Evolutionary conservation across 2,888 invertebrate species (phyloP).

Genomic region (Clistopyga incitator): DNA sequence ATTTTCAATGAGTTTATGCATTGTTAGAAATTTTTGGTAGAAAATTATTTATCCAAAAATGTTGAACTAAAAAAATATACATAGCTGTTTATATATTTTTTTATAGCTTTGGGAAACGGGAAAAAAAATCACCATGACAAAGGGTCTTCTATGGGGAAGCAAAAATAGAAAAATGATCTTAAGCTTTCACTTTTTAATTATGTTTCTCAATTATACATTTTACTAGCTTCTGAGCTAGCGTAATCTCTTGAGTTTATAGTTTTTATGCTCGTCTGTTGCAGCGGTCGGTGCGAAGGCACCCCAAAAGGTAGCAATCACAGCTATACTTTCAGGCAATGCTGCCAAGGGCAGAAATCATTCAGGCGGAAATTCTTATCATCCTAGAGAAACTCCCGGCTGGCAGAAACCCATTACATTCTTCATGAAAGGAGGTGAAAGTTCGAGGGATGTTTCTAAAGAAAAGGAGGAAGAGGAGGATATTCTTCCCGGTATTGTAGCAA

Average conservation of each 20-base stretch:
- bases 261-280: constrained; percentile 46
- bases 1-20: no score
- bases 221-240: no score
- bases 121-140: no score
- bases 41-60: no score
- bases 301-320: constrained; percentile 62
- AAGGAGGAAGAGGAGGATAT: neutral
- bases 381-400: constrained; percentile 86
- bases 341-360: constrained; percentile 54
- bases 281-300: constrained; percentile 75
- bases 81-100: no score
- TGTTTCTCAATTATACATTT: no score
- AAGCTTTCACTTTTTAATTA: no score
- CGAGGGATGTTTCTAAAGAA: constrained; percentile 28
- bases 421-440: constrained; percentile 64
- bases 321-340: constrained; percentile 42
- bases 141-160: neutral
- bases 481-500: no score
- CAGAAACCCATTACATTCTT: constrained; percentile 86
- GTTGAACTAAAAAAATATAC: no score
- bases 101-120: no score
- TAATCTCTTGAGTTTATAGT: constrained; percentile 17
- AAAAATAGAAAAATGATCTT: neutral
- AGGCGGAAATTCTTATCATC: constrained; percentile 86
- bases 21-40: no score